Conservation (phyloP, 2,113 vertebrate species). For the Chelonoidis abingdonii region DNA sequence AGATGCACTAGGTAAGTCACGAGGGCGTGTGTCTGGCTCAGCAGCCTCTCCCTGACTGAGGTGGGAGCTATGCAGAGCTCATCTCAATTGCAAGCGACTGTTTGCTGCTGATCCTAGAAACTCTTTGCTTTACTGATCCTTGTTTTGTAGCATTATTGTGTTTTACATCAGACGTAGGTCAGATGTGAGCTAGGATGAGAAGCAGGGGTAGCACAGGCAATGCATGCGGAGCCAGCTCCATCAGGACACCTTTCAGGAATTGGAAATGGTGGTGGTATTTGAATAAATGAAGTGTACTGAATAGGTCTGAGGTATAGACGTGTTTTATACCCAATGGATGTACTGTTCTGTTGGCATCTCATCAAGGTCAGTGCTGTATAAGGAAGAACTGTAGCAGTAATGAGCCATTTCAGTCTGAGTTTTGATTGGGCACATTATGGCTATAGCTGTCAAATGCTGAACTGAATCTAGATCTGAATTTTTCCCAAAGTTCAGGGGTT, state of each 20-base stretch:
- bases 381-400: neutral
- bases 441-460: neutral
- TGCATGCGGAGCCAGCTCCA: fast-evolving
- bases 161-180: neutral
- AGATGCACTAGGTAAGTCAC: neutral
- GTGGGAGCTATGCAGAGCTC: neutral
- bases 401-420: neutral
- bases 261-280: neutral
- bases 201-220: fast-evolving
- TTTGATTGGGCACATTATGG: neutral
- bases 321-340: neutral
- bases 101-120: neutral
- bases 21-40: fast-evolving
- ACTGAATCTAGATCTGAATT: neutral
- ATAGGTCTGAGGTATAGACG: neutral
- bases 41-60: fast-evolving
- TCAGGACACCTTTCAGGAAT: neutral
- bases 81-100: neutral
- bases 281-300: fast-evolving
- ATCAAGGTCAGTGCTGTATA: too few relatives aligned
- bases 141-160: fast-evolving
- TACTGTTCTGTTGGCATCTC: neutral
- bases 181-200: fast-evolving
- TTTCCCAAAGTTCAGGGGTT: neutral
- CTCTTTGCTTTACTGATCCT: neutral